These are phyloP conservation scores for Leuctra nigra DNA, from an alignment of 2,888 invertebrate genomes.

Conservation along the genomic window DNA sequence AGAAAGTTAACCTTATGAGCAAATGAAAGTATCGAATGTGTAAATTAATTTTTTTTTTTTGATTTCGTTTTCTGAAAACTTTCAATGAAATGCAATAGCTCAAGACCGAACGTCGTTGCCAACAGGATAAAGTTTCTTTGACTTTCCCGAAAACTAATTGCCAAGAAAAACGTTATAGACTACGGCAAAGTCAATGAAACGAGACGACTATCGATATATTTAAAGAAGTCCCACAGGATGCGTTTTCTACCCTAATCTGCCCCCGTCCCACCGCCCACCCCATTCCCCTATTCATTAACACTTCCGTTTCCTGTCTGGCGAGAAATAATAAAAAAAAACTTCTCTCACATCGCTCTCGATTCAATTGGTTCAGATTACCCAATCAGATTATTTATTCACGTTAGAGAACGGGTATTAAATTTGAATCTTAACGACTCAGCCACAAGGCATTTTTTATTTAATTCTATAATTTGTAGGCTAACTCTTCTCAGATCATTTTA, in stretches of 20 bases:
- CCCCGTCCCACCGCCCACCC: constrained; percentile 12
- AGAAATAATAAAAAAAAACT: constrained; percentile 8
- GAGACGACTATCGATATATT: constrained; percentile 9
- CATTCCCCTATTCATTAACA: constrained; percentile 21
- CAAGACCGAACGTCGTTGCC: too few relatives aligned
- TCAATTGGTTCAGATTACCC: constrained; percentile 19
- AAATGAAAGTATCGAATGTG: too few relatives aligned
- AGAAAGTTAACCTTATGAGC: too few relatives aligned
- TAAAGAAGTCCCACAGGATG: constrained; percentile 15
- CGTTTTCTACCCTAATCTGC: constrained; percentile 16
- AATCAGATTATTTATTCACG: constrained; percentile 10
- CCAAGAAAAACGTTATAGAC: neutral
- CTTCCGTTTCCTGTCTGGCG: constrained; percentile 21
- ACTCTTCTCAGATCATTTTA: constrained; percentile 4
- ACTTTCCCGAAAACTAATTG: neutral
- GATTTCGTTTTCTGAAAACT: too few relatives aligned
- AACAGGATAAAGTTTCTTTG: too few relatives aligned
- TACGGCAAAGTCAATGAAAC: neutral
- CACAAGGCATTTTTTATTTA: constrained; percentile 1
- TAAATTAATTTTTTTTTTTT: too few relatives aligned
- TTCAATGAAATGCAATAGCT: too few relatives aligned
- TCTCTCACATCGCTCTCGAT: neutral
- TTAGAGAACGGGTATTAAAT: neutral
- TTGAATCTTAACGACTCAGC: neutral
- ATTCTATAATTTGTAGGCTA: neutral